Conservation (phyloP, 2,797 vertebrate genomes). For the Tinamus major region DNA sequence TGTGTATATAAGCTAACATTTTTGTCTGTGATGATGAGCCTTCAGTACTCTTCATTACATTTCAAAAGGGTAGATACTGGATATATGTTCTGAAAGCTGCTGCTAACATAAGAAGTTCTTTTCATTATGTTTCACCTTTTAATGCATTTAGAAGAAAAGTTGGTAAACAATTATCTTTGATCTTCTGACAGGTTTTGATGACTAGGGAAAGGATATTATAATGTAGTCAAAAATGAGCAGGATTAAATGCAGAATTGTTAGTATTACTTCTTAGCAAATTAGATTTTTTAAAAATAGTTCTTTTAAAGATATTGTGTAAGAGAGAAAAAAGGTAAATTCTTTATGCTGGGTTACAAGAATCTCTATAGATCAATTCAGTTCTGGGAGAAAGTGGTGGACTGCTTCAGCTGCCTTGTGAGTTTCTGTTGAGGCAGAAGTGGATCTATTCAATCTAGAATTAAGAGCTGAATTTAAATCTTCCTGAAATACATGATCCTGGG, state of each 20-base stretch:
- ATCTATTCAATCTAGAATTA: background rate
- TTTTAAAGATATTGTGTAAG: background rate
- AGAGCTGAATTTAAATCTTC: background rate
- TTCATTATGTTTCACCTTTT: background rate
- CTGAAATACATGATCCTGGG: background rate
- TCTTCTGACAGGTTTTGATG: background rate
- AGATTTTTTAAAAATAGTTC: background rate
- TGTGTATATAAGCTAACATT: background rate
- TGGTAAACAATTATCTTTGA: background rate
- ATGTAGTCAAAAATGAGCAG: background rate
- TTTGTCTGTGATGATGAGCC: background rate
- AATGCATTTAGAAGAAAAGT: background rate
- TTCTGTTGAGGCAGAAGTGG: background rate
- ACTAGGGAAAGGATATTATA: background rate
- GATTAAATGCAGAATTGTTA: background rate
- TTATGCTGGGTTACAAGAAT: background rate
- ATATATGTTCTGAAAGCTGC: background rate
- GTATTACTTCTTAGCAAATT: background rate
- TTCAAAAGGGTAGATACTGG: background rate
- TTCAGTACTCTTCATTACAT: background rate
- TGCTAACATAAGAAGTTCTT: background rate
- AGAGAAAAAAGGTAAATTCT: background rate
- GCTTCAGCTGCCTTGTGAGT: background rate
- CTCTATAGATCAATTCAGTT: background rate
- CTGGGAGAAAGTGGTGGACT: background rate